Base-by-base conservation (phyloP, 1,140 invertebrate genomes). In the Aporrectodea caliginosa region DNA sequence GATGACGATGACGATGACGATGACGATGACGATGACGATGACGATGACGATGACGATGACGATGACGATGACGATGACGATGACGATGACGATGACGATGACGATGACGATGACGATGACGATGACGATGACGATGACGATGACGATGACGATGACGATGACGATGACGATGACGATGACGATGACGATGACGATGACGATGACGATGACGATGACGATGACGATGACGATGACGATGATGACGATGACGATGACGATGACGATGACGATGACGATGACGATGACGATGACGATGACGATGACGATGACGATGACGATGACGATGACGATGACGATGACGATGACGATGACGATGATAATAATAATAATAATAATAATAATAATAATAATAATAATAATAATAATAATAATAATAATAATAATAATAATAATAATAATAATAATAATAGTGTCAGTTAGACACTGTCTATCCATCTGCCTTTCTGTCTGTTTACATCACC, bases 91-190 rank as follows among this genome's bases (percentile, higher is more conserved):
- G 16, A 2, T 12, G 69, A 31, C 27, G 29, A 31, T 30, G 29
- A 30, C 29, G 32, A 22, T 16, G 69, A 68, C 58, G 58, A 68
- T n/a, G 58, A 68, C 58, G 16, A 16, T n/a, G 69, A 71, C 69
- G 32, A 71, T 71, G 71, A 31, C 33, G 73, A 74, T 74, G 73
- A 34, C 33, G 73, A 74, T 74, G 73, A 34, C 27, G 73, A 74
- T 74, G 73, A 74, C 27, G 73, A 74, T 79, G 32, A 79, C 58
- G 27, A 79, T 79, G 32, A 35, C 22, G 32, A 76, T 77, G 32
- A 79, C 30, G 32, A 79, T 77, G 27, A 79, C 35, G 32, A 79
- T 77, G 32, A 76, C 32, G 27, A 79, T 33, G 27, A 68, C 32
- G 31, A 75, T 30, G 68, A 72, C 34, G 68, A 74, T 74, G 73